Conservation (phyloP, 2,888 invertebrate genomes). For the Mesochorus sp. region DNA sequence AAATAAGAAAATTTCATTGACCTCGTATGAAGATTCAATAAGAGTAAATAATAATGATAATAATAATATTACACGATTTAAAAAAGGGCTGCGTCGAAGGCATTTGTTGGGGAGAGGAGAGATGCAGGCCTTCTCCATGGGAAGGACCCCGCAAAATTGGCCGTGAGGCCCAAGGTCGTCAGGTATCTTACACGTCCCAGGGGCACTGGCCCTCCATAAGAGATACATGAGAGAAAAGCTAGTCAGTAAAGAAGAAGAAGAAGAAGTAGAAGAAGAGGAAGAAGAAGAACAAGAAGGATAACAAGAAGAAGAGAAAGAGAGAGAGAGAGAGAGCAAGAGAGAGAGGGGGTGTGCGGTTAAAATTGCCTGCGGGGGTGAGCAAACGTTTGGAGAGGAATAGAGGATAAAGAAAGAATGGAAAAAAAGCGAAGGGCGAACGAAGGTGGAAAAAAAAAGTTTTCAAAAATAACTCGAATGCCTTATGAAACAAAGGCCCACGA, state of each 20-base stretch:
- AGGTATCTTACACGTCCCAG: slow-evolving; percentile 76
- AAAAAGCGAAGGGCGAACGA: slow-evolving; percentile 59
- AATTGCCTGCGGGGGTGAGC: slow-evolving; percentile 44
- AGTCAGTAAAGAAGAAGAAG: slow-evolving; percentile 33
- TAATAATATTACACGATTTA: slow-evolving; percentile 57
- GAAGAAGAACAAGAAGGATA: no score
- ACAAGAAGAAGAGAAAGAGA: no score
- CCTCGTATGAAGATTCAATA: neutral
- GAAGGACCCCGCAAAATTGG: slow-evolving; percentile 74
- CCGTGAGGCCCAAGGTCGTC: slow-evolving; percentile 81
- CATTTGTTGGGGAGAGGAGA: slow-evolving; percentile 27
- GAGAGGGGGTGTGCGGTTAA: neutral
- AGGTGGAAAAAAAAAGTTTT: slow-evolving; percentile 13
- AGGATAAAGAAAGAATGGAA: slow-evolving; percentile 24
- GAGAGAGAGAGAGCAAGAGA: slow-evolving; percentile 1
- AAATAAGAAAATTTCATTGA: neutral
- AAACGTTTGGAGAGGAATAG: slow-evolving; percentile 21
- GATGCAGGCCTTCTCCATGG: slow-evolving; percentile 37
- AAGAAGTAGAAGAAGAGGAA: slow-evolving; percentile 6
- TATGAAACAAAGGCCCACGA: slow-evolving; percentile 4
- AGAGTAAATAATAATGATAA: neutral
- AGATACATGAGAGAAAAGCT: slow-evolving; percentile 18
- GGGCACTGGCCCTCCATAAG: slow-evolving; percentile 76
- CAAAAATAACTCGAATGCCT: slow-evolving; percentile 15
- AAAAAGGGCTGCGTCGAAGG: slow-evolving; percentile 14